phyloP scores from a whole-genome alignment of 2,113 vertebrate species.

The Colius striatus region DNA sequence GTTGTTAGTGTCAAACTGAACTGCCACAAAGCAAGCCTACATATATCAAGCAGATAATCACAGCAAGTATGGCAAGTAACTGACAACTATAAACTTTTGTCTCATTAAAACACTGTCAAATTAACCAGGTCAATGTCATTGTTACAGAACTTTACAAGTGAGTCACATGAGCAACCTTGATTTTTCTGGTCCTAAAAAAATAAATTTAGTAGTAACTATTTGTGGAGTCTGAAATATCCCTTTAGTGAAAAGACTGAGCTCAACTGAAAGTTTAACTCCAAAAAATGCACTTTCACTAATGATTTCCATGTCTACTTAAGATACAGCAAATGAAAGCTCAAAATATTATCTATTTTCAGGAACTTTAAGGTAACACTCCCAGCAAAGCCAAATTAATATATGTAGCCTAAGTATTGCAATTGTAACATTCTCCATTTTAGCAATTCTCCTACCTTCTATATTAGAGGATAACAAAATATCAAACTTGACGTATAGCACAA shows the following conservation, averaged over 20 bases:
- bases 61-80: slow-evolving; percentile 48
- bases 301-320: neutral
- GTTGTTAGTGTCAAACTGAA: slow-evolving; percentile 55
- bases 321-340: neutral
- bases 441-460: neutral
- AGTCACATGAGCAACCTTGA: neutral
- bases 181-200: neutral
- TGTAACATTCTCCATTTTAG: neutral
- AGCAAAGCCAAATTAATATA: neutral
- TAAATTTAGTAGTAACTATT: neutral
- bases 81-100: slow-evolving; percentile 50
- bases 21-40: slow-evolving; percentile 22
- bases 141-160: slow-evolving; percentile 5
- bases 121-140: slow-evolving; percentile 46
- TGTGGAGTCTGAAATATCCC: neutral
- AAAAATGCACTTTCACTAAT: neutral
- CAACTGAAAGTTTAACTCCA: neutral
- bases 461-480: neutral
- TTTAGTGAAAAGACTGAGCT: neutral
- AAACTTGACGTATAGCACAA: neutral
- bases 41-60: slow-evolving; percentile 43
- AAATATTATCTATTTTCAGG: neutral
- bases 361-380: neutral
- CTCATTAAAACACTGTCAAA: slow-evolving; percentile 59
- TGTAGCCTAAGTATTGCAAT: neutral